Conservation (phyloP, 2,888 invertebrate genomes). For the Zelleria hepariella region DNA sequence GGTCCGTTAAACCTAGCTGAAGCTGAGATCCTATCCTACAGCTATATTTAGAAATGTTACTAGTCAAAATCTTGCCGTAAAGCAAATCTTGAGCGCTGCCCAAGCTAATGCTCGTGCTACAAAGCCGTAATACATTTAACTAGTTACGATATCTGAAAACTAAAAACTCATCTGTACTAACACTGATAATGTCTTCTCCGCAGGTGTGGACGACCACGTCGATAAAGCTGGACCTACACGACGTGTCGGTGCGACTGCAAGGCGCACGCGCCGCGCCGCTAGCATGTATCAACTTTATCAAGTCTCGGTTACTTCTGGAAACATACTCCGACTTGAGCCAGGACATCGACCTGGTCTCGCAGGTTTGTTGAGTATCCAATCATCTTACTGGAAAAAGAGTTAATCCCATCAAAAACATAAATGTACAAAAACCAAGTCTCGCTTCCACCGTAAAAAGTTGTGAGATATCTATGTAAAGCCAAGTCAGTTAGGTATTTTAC, state of each 20-base stretch:
- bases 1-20: too few relatives aligned
- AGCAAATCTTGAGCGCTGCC: too few relatives aligned
- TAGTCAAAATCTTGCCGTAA: too few relatives aligned
- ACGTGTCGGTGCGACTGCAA: constrained; percentile 84
- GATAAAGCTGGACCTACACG: constrained; percentile 85
- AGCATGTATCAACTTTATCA: constrained; percentile 92
- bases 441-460: too few relatives aligned
- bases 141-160: too few relatives aligned
- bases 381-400: neutral
- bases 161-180: too few relatives aligned
- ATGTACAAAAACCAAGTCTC: neutral
- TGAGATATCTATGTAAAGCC: too few relatives aligned
- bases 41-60: too few relatives aligned
- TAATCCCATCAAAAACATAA: neutral
- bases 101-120: too few relatives aligned
- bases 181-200: constrained; percentile 19
- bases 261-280: constrained; percentile 74
- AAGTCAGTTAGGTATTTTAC: too few relatives aligned
- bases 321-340: constrained; percentile 90
- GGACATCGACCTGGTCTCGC: constrained; percentile 93
- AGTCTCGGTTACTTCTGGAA: constrained; percentile 88
- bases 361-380: constrained; percentile 52
- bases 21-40: too few relatives aligned
- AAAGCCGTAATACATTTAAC: too few relatives aligned
- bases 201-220: constrained; percentile 84